These are phyloP conservation scores for Physocephala rufipes DNA, from an alignment of 2,888 invertebrate genomes.

Conservation along the genomic window DNA sequence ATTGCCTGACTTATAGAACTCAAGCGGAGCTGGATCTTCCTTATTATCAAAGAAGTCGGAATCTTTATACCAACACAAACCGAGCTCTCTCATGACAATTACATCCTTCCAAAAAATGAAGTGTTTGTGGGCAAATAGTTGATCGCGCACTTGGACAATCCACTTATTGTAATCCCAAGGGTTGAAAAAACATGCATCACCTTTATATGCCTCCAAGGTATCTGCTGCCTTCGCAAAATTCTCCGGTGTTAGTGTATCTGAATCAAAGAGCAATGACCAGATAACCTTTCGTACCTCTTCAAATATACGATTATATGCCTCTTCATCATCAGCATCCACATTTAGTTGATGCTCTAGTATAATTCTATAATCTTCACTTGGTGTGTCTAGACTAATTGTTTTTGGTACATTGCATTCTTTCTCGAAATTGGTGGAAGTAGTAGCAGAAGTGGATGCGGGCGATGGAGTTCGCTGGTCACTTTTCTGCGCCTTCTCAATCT, in stretches of 20 bases:
- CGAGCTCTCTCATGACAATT: constrained; percentile 44
- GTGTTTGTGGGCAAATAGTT: constrained; percentile 44
- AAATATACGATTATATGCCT: constrained; percentile 34
- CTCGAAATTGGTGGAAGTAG: too few species aligned
- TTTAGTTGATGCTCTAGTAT: constrained; percentile 9
- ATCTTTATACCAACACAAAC: constrained; percentile 47
- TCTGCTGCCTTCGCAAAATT: constrained; percentile 26
- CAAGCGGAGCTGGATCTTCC: constrained; percentile 43
- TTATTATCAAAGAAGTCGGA: constrained; percentile 47
- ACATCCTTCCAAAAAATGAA: constrained; percentile 48
- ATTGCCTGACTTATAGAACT: constrained; percentile 44
- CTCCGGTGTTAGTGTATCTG: constrained; percentile 4
- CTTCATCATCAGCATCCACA: constrained; percentile 8
- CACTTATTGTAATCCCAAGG: constrained; percentile 53
- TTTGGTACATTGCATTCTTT: constrained; percentile 9
- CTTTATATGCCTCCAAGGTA: constrained; percentile 50
- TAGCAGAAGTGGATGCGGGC: too few species aligned
- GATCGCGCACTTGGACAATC: constrained; percentile 49
- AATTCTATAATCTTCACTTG: constrained; percentile 42
- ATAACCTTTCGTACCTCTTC: constrained; percentile 40
- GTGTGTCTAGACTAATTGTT: constrained; percentile 35
- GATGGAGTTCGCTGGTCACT: too few species aligned
- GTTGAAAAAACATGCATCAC: constrained; percentile 54
- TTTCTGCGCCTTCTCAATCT: neutral
- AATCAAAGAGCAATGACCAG: constrained; percentile 48